Evolutionary conservation across 1,140 invertebrate species (phyloP).

Genomic region (Sesamia nonagrioides): DNA sequence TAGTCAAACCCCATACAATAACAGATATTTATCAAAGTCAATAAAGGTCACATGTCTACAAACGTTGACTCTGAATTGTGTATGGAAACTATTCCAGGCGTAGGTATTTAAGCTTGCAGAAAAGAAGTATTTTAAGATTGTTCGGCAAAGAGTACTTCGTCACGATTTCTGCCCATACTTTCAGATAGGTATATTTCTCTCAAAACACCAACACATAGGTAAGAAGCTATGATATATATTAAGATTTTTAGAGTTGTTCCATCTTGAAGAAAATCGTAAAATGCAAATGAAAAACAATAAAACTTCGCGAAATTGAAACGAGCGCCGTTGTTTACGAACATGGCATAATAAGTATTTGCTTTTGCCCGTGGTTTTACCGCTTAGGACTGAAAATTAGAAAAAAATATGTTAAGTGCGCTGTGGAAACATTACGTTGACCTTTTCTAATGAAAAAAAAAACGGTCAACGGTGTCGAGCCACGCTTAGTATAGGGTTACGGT

Average conservation of each 20-base stretch:
- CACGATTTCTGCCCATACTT: slow-evolving; percentile 29
- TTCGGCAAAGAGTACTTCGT: slow-evolving; percentile 2
- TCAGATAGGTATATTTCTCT: slow-evolving; percentile 19
- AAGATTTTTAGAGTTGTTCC: not conserved
- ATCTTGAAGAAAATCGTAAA: slow-evolving; percentile 35
- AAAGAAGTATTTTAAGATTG: slow-evolving; percentile 6
- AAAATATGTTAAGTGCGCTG: not conserved
- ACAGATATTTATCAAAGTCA: too few relatives aligned
- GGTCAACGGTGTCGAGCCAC: not conserved
- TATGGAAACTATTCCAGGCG: not conserved
- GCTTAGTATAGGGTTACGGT: too few relatives aligned
- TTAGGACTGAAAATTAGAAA: not conserved
- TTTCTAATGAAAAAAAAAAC: not conserved
- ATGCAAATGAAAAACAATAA: slow-evolving; percentile 43
- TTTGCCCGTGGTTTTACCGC: not conserved
- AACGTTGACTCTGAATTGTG: not conserved
- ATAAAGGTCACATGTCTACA: not conserved
- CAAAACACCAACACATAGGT: slow-evolving; percentile 18
- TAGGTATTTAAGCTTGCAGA: not conserved
- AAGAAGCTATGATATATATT: slow-evolving; percentile 2
- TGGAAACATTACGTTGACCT: not conserved
- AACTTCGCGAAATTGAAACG: slow-evolving; percentile 33
- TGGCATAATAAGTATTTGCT: slow-evolving; percentile 9
- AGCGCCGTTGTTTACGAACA: slow-evolving; percentile 18
- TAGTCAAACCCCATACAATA: too few relatives aligned